These are phyloP conservation scores for Brachyhypopomus occidentalis DNA, from an alignment of 2,113 vertebrate species.

Conservation along the genomic window DNA sequence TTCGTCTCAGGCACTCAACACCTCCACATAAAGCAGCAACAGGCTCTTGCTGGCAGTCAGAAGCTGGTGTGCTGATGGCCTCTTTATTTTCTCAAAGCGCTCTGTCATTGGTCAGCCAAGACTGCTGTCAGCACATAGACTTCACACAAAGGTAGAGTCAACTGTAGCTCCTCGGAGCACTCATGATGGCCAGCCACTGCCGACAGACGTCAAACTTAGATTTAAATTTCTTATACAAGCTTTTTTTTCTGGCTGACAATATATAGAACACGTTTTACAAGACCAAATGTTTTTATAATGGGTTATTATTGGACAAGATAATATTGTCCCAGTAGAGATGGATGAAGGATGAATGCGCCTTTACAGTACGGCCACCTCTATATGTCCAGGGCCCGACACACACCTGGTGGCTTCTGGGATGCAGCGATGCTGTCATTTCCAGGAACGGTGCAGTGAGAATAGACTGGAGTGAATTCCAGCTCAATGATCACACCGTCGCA, in stretches of 20 bases:
- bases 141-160: slow-evolving; percentile 30
- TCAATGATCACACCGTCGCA: slow-evolving; percentile 25
- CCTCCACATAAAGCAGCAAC: slow-evolving; percentile 66
- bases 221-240: neutral
- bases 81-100: slow-evolving; percentile 46
- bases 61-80: slow-evolving; percentile 38
- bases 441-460: slow-evolving; percentile 33
- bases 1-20: slow-evolving; percentile 70
- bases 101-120: slow-evolving; percentile 31
- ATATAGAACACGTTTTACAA: neutral
- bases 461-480: slow-evolving; percentile 32
- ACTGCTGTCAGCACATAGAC: slow-evolving; percentile 39
- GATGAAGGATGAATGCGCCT: neutral
- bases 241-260: too few species aligned
- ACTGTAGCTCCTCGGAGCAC: slow-evolving; percentile 10
- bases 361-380: neutral
- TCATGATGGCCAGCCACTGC: neutral
- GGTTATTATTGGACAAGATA: neutral
- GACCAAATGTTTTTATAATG: too few species aligned
- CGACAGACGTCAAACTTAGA: neutral
- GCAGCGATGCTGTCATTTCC: slow-evolving; percentile 35
- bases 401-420: slow-evolving; percentile 24
- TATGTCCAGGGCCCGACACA: slow-evolving; percentile 11
- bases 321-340: neutral
- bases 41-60: slow-evolving; percentile 51